These are phyloP conservation scores for Danio albolineatus DNA, from an alignment of 2,797 vertebrate genomes.

Conservation along the genomic window DNA sequence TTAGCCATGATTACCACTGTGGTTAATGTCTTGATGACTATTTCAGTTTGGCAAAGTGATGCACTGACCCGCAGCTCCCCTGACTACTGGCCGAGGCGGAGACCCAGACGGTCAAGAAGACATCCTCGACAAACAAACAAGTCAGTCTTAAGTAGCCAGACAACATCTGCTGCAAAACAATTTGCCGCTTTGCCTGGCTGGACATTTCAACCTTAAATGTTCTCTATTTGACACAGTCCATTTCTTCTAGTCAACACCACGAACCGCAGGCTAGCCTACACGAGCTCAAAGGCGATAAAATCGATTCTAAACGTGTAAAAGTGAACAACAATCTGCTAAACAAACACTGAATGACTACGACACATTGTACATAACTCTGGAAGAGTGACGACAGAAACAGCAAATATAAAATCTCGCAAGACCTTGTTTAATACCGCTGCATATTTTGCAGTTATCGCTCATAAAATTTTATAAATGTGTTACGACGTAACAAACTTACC, in stretches of 20 bases:
- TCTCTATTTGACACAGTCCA: constrained; percentile 65
- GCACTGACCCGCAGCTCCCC: constrained; percentile 62
- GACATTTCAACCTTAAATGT: constrained; percentile 63
- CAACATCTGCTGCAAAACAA: constrained; percentile 64
- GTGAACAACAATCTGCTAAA: constrained; percentile 17
- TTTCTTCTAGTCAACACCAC: constrained; percentile 64
- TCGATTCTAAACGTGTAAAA: constrained; percentile 25
- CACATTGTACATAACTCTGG: constrained; percentile 7
- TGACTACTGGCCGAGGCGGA: constrained; percentile 61
- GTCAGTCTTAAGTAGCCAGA: constrained; percentile 57
- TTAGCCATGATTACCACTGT: constrained; percentile 61
- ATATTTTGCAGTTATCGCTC: neutral
- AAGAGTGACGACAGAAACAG: constrained; percentile 13
- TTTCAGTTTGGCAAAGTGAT: constrained; percentile 53
- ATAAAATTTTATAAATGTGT: too few relatives aligned
- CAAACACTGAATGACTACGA: neutral
- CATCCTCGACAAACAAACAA: constrained; percentile 63
- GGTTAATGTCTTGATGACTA: constrained; percentile 61
- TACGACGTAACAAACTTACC: neutral
- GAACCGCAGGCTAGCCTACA: constrained; percentile 31
- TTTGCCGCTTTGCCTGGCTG: constrained; percentile 57
- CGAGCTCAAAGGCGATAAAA: constrained; percentile 42
- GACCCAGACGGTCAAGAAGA: constrained; percentile 61
- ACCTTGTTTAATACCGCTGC: constrained; percentile 2
- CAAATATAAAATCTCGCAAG: neutral